phyloP scores from a whole-genome alignment of 2,797 vertebrate species.

The Balearica regulorum region DNA sequence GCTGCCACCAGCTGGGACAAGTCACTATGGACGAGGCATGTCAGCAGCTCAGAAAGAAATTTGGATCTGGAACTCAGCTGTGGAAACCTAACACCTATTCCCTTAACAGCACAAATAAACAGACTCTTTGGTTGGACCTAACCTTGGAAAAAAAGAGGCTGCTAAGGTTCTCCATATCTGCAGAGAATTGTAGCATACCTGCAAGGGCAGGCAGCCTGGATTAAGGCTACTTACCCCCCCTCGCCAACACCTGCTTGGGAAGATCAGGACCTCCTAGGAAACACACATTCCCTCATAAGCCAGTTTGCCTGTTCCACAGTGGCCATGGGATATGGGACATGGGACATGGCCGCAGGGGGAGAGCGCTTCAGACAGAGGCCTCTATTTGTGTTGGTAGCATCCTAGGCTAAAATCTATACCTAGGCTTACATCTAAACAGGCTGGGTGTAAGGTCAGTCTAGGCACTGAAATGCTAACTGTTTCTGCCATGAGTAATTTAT shows the following conservation, averaged over 20 bases:
- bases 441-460: background rate
- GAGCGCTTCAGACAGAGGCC: background rate
- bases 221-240: background rate
- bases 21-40: background rate
- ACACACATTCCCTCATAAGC: fast-evolving
- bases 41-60: background rate
- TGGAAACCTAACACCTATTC: background rate
- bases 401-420: background rate
- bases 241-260: background rate
- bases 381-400: background rate
- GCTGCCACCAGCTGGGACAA: background rate
- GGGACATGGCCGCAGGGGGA: background rate
- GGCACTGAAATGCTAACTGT: background rate
- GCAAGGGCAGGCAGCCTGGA: background rate
- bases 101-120: background rate
- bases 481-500: background rate
- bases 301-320: background rate
- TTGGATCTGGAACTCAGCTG: background rate
- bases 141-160: background rate
- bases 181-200: background rate
- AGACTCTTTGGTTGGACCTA: background rate
- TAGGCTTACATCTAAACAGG: background rate
- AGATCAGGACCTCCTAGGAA: background rate
- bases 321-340: too few relatives aligned
- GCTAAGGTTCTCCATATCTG: background rate